phyloP scores from a whole-genome alignment of 1,140 invertebrate genomes.

The Tetragonula clypearis region DNA sequence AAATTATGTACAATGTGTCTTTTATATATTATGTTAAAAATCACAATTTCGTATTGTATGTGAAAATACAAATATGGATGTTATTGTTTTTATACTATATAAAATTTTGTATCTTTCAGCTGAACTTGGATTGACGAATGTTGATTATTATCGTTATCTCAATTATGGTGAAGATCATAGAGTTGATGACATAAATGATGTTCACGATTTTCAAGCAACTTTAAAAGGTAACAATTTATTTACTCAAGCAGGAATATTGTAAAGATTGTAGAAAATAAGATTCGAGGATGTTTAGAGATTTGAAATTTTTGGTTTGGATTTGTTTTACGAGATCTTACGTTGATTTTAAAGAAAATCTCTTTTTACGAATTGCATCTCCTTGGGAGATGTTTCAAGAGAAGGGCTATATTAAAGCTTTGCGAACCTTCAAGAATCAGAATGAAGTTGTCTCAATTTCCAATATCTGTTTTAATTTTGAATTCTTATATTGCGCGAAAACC shows the following conservation, averaged over 20 bases:
- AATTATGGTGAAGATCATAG: slow-evolving; percentile 85
- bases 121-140: slow-evolving; percentile 84
- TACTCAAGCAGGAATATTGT: not conserved
- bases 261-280: not conserved
- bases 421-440: too few species aligned
- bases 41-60: not conserved
- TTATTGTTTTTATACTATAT: not conserved
- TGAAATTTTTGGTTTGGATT: not conserved
- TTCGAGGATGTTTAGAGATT: not conserved
- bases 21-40: not conserved
- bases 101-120: slow-evolving; percentile 72
- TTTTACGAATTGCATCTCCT: too few species aligned
- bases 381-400: too few species aligned
- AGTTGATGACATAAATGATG: slow-evolving; percentile 88
- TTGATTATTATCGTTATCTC: slow-evolving; percentile 87
- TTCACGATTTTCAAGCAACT: slow-evolving; percentile 87
- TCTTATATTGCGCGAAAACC: too few species aligned
- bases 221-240: slow-evolving; percentile 79
- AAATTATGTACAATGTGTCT: too few species aligned
- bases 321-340: too few species aligned
- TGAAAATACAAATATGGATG: not conserved
- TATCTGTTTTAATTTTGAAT: too few species aligned
- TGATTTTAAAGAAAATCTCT: too few species aligned
- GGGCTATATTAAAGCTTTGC: too few species aligned
- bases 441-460: too few species aligned